Conservation (phyloP, 2,888 invertebrate species). For the Anorthoa munda region DNA sequence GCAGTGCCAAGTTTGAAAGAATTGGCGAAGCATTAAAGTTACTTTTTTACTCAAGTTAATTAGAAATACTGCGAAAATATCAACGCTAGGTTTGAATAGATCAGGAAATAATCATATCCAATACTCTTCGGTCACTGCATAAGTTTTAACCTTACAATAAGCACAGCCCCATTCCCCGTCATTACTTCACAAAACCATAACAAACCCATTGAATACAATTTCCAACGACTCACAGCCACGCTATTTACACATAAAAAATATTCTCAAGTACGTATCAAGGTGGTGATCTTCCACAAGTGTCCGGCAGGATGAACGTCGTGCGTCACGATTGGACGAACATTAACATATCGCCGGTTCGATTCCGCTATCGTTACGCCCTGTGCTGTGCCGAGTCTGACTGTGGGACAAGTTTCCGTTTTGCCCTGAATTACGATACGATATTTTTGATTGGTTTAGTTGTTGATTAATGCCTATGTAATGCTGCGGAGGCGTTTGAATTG, state of each 20-base stretch:
- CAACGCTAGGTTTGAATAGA: neutral
- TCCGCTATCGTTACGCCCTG: slow-evolving; percentile 79
- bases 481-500: neutral
- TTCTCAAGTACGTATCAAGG: slow-evolving; percentile 67
- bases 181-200: slow-evolving; percentile 54
- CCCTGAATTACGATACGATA: slow-evolving; percentile 32
- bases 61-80: neutral
- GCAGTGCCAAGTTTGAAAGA: neutral
- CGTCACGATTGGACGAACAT: slow-evolving; percentile 89
- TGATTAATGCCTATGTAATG: neutral
- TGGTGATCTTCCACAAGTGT: slow-evolving; percentile 77
- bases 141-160: neutral
- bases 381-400: slow-evolving; percentile 59
- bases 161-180: slow-evolving; percentile 28
- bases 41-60: neutral
- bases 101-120: no score
- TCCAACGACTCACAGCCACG: slow-evolving; percentile 57
- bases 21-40: neutral
- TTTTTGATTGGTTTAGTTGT: slow-evolving; percentile 1
- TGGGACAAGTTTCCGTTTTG: slow-evolving; percentile 58
- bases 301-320: slow-evolving; percentile 85
- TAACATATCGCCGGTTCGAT: slow-evolving; percentile 89
- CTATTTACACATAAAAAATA: slow-evolving; percentile 69
- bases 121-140: neutral
- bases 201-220: slow-evolving; percentile 45